Percentiles rank a stretch among this genome's conserved stretches.
Conservation (phyloP, 2,888 invertebrate genomes). For the Amblyteles armatorius region DNA sequence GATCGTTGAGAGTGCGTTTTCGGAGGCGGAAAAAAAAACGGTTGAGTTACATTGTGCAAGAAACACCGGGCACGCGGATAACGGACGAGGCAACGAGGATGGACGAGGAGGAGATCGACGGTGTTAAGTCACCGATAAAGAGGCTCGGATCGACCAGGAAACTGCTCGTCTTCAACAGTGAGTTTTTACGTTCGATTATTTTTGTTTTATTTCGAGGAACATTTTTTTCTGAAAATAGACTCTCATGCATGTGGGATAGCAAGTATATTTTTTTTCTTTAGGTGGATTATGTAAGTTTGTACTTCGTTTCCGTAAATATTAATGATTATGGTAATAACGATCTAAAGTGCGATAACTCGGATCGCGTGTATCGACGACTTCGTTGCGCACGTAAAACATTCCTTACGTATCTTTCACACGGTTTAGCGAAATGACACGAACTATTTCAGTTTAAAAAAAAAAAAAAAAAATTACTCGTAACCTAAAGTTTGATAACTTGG, state of each 20-base stretch:
- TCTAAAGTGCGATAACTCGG: background rate
- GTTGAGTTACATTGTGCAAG: slow-evolving; percentile 44
- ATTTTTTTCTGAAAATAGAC: no score
- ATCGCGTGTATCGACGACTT: background rate
- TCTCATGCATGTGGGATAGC: no score
- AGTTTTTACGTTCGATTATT: slow-evolving; percentile 83
- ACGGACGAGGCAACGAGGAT: slow-evolving; percentile 82
- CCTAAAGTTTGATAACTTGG: background rate
- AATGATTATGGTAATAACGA: no score
- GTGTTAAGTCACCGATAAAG: slow-evolving; percentile 91
- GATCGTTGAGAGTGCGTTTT: slow-evolving; percentile 2
- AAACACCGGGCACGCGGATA: slow-evolving; percentile 43
- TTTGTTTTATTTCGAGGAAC: no score
- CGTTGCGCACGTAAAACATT: background rate
- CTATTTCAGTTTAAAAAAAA: no score
- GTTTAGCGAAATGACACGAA: background rate
- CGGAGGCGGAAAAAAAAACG: slow-evolving; percentile 42
- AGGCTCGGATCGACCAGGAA: slow-evolving; percentile 93
- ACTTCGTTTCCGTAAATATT: no score
- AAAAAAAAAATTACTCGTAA: no score
- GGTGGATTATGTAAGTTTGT: no score
- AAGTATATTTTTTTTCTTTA: no score
- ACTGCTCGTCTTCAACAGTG: slow-evolving; percentile 92
- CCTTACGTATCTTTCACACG: background rate
- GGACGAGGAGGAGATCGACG: slow-evolving; percentile 91